Evolutionary conservation across 2,113 vertebrate genomes (phyloP).

Genomic region (Thymallus thymallus): DNA sequence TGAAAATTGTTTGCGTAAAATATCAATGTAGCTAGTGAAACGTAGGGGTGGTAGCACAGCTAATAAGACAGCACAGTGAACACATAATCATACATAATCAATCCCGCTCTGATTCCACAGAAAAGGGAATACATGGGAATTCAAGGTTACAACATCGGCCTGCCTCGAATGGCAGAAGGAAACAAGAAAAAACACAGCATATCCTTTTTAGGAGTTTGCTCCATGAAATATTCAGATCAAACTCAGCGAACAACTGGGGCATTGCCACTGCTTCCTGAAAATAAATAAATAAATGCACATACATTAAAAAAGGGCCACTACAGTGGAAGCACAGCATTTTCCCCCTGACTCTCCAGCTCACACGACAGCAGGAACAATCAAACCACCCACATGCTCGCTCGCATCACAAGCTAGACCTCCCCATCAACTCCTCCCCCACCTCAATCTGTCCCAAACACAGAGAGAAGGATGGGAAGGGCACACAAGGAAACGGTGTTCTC

Average conservation of each 20-base stretch:
- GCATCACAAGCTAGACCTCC: slow-evolving; percentile 23
- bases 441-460: slow-evolving; percentile 9
- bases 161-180: slow-evolving; percentile 24
- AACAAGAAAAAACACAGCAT: slow-evolving; percentile 16
- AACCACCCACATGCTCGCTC: background rate
- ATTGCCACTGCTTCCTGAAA: slow-evolving; percentile 47
- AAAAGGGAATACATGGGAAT: slow-evolving; percentile 5
- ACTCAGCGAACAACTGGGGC: slow-evolving; percentile 65
- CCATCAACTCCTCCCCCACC: background rate
- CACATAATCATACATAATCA: background rate
- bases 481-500: slow-evolving; percentile 32
- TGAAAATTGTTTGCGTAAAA: too few relatives aligned
- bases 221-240: slow-evolving; percentile 64
- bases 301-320: slow-evolving; percentile 30
- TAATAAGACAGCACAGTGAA: background rate
- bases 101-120: background rate
- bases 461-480: slow-evolving; percentile 42
- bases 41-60: background rate
- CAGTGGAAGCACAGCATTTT: background rate
- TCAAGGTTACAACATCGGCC: background rate
- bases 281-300: slow-evolving; percentile 50
- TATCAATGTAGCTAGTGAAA: too few relatives aligned
- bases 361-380: slow-evolving; percentile 19
- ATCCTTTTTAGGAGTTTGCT: slow-evolving; percentile 53
- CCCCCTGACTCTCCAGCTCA: slow-evolving; percentile 1